Conservation (phyloP, 1,140 invertebrate genomes). For the Daktulosphaira vitifoliae region DNA sequence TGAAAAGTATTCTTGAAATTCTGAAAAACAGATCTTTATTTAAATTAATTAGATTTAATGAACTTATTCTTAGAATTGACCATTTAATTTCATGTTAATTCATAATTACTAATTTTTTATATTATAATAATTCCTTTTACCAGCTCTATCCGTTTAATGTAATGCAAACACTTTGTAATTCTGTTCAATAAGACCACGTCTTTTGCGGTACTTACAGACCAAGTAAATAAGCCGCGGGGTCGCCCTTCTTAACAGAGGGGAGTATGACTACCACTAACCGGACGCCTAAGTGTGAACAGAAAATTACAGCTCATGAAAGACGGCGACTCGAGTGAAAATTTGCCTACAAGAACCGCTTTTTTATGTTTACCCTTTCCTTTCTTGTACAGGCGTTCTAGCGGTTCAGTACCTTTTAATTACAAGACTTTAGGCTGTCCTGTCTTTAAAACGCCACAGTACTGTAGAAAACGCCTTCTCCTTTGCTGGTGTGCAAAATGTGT, state of each 20-base stretch:
- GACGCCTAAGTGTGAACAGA: constrained; percentile 13
- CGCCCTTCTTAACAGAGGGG: not conserved
- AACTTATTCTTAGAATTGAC: too few relatives aligned
- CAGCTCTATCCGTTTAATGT: not conserved
- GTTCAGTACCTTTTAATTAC: constrained; percentile 29
- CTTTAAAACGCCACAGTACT: constrained; percentile 10
- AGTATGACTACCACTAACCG: not conserved
- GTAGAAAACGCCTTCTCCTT: constrained; percentile 31
- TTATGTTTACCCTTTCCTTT: not conserved
- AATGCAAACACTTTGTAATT: constrained; percentile 5
- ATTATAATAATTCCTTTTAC: too few relatives aligned
- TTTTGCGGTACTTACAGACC: not conserved
- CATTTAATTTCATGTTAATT: too few relatives aligned
- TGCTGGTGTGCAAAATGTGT: constrained; percentile 17
- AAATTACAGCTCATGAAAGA: constrained; percentile 19
- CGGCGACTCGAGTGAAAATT: not conserved
- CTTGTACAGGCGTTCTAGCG: not conserved
- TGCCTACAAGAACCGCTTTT: constrained; percentile 8
- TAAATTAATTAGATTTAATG: too few relatives aligned
- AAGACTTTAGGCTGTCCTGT: constrained; percentile 1
- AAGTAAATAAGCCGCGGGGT: constrained; percentile 19
- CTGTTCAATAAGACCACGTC: constrained; percentile 4
- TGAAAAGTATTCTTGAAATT: too few relatives aligned
- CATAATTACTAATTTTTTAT: too few relatives aligned
- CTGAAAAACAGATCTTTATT: too few relatives aligned